Evolutionary conservation across 2,888 invertebrate genomes (phyloP).

Genomic region (Drosophila rellima): DNA sequence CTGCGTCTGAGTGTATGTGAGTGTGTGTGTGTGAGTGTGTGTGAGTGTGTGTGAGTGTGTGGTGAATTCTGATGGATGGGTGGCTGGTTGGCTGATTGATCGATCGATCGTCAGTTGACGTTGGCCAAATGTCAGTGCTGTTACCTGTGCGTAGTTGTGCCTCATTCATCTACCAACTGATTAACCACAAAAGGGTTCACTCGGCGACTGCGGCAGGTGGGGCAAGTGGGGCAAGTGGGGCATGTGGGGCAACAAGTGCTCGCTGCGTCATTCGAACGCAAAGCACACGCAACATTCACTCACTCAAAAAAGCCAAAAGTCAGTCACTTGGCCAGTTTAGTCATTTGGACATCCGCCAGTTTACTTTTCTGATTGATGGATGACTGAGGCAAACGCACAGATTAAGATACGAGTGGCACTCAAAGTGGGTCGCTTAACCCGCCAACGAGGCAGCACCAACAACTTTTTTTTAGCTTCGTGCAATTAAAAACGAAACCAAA

Average conservation of each 20-base stretch:
- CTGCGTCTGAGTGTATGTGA: not conserved
- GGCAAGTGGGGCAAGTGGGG: not conserved
- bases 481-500: too few relatives aligned
- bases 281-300: slow-evolving; percentile 40
- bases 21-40: slow-evolving; percentile 15
- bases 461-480: slow-evolving; percentile 1
- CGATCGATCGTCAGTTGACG: slow-evolving; percentile 66
- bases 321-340: slow-evolving; percentile 42
- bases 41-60: slow-evolving; percentile 18
- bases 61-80: slow-evolving; percentile 71
- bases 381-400: slow-evolving; percentile 51
- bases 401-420: slow-evolving; percentile 64
- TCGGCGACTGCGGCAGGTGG: slow-evolving; percentile 13
- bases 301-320: slow-evolving; percentile 20
- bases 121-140: slow-evolving; percentile 71
- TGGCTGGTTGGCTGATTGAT: slow-evolving; percentile 74
- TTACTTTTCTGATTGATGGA: slow-evolving; percentile 69
- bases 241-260: slow-evolving; percentile 45
- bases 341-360: slow-evolving; percentile 74
- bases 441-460: slow-evolving; percentile 9
- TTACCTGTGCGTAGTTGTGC: slow-evolving; percentile 30
- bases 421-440: slow-evolving; percentile 68
- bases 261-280: slow-evolving; percentile 65
- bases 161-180: slow-evolving; percentile 66
- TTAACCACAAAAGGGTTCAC: slow-evolving; percentile 54